These are phyloP conservation scores for Drosophila melanogaster DNA, from an alignment of 1,140 invertebrate species.

Conservation along the genomic window Release_6_plus_ISO1_MT NT_033779.5:12115501-12116000, in stretches of 20 bases:
- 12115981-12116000: no score
- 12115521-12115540: constrained; percentile 53
- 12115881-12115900: constrained; percentile 19
- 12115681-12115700: constrained; percentile 41
- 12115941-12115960: not conserved
- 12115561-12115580: constrained; percentile 50
- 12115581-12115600: constrained; percentile 69
- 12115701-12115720: constrained; percentile 6
- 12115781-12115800: constrained; percentile 61
- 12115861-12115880: constrained; percentile 15
- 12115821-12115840: constrained; percentile 70
- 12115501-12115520: constrained; percentile 65
- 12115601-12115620: constrained; percentile 43
- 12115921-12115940: constrained; percentile 26
- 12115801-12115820: constrained; percentile 74
- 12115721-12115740: not conserved
- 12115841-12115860: not conserved
- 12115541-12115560: constrained; percentile 35
- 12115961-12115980: not conserved
- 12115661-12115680: constrained; percentile 57
- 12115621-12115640: constrained; percentile 80
- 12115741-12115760: constrained; percentile 55
- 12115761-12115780: constrained; percentile 43
- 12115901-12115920: constrained; percentile 77
- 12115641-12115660: constrained; percentile 79